phyloP scores from a whole-genome alignment of 2,797 vertebrate genomes.

The Xyrichtys novacula region DNA sequence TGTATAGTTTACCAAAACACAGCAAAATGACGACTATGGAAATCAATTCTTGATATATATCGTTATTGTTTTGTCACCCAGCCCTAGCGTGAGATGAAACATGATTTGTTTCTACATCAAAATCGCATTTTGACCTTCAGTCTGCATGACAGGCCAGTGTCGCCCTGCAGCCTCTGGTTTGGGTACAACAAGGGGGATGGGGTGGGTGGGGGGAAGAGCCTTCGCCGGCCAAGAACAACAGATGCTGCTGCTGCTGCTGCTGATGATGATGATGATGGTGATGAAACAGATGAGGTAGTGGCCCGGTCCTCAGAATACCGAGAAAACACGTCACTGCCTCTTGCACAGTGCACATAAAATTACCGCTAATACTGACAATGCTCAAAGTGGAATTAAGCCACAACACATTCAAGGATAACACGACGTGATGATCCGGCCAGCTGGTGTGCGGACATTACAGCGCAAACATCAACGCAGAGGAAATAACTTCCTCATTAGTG shows the following conservation, averaged over 20 bases:
- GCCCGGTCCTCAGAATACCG: slow-evolving; percentile 63
- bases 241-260: slow-evolving; percentile 51
- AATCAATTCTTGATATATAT: no score
- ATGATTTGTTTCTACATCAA: background rate
- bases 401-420: slow-evolving; percentile 36
- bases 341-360: slow-evolving; percentile 43
- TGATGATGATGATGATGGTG: slow-evolving; percentile 40
- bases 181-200: slow-evolving; percentile 13
- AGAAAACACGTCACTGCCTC: slow-evolving; percentile 70
- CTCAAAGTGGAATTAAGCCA: no score
- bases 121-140: background rate
- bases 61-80: no score
- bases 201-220: background rate
- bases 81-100: background rate
- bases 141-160: slow-evolving; percentile 15
- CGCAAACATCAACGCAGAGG: slow-evolving; percentile 45
- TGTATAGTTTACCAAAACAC: no score
- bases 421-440: slow-evolving; percentile 24
- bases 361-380: slow-evolving; percentile 1
- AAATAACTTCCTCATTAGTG: slow-evolving; percentile 63
- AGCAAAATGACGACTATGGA: no score
- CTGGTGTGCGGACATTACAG: slow-evolving; percentile 36
- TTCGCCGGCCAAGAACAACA: slow-evolving; percentile 58
- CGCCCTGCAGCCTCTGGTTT: slow-evolving; percentile 48
- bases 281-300: slow-evolving; percentile 56